These are phyloP conservation scores for Chloromyia formosa DNA, from an alignment of 2,888 invertebrate species.

Conservation along the genomic window DNA sequence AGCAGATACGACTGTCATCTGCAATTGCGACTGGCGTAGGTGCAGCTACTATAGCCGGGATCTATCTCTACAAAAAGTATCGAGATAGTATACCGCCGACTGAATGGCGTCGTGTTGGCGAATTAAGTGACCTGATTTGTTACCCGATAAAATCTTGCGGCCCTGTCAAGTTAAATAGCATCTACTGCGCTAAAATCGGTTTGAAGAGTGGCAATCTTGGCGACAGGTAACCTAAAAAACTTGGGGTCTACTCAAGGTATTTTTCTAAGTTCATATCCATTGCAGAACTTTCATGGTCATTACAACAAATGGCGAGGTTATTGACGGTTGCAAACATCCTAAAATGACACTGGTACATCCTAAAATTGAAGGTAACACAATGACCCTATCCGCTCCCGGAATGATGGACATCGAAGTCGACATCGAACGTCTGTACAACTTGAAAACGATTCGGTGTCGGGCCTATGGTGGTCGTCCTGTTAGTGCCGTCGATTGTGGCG, in stretches of 20 bases:
- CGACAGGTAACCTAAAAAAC: conserved; percentile 66
- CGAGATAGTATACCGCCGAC: conserved; percentile 47
- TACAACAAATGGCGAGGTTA: conserved; percentile 67
- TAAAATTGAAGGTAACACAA: conserved; percentile 64
- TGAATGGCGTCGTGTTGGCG: conserved; percentile 69
- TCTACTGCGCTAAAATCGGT: conserved; percentile 68
- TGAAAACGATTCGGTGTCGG: conserved; percentile 60
- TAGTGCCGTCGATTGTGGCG: conserved; percentile 76
- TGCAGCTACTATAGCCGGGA: conserved; percentile 48
- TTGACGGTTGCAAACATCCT: conserved; percentile 69
- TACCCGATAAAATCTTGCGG: conserved; percentile 73
- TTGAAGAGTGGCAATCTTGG: conserved; percentile 67
- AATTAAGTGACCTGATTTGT: conserved; percentile 66
- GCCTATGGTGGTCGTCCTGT: conserved; percentile 69
- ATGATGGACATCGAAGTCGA: conserved; percentile 68
- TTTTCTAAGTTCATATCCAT: neutral
- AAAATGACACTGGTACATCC: conserved; percentile 68
- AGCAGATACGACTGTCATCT: conserved; percentile 29
- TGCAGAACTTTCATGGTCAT: conserved; percentile 69
- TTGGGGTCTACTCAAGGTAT: neutral
- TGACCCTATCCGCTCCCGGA: conserved; percentile 67
- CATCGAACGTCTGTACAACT: conserved; percentile 60
- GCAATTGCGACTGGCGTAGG: conserved; percentile 51
- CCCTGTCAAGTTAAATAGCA: conserved; percentile 64
- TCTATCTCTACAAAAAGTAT: conserved; percentile 49